These are phyloP conservation scores for Kuschelorhynchus macadamiae DNA, from an alignment of 2,888 invertebrate species.

Conservation along the genomic window DNA sequence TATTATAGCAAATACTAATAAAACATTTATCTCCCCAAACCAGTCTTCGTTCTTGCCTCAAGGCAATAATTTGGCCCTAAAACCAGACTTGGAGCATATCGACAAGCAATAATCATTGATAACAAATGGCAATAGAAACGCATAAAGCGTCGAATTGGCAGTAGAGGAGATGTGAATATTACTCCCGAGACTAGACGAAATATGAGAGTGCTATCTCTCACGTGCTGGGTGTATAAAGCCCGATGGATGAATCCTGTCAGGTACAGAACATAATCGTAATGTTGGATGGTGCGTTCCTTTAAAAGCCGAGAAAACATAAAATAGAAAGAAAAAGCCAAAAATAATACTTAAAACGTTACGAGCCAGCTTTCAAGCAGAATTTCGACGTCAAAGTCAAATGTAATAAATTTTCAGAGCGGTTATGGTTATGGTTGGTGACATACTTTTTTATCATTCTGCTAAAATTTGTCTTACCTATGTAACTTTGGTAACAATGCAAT, in stretches of 20 bases:
- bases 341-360: constrained; percentile 44
- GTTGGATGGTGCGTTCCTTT: constrained; percentile 54
- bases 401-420: background rate
- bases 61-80: constrained; percentile 50
- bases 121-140: constrained; percentile 62
- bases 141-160: constrained; percentile 61
- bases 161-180: constrained; percentile 65
- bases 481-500: too few relatives aligned
- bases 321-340: constrained; percentile 26
- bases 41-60: constrained; percentile 29
- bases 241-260: constrained; percentile 64
- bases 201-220: constrained; percentile 65
- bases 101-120: constrained; percentile 66
- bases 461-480: too few relatives aligned
- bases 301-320: constrained; percentile 48
- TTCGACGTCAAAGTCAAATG: background rate
- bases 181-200: constrained; percentile 65
- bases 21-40: constrained; percentile 21
- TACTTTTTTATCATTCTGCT: too few relatives aligned
- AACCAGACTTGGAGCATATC: constrained; percentile 55
- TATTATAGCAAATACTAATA: too few relatives aligned
- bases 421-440: too few relatives aligned
- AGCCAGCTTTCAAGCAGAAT: constrained; percentile 11
- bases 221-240: constrained; percentile 63
- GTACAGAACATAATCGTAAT: constrained; percentile 63